Percentiles rank a stretch among this genome's conserved stretches.
These are phyloP conservation scores for Ericerus pela DNA, from an alignment of 1,140 invertebrate species.

Conservation along the genomic window DNA sequence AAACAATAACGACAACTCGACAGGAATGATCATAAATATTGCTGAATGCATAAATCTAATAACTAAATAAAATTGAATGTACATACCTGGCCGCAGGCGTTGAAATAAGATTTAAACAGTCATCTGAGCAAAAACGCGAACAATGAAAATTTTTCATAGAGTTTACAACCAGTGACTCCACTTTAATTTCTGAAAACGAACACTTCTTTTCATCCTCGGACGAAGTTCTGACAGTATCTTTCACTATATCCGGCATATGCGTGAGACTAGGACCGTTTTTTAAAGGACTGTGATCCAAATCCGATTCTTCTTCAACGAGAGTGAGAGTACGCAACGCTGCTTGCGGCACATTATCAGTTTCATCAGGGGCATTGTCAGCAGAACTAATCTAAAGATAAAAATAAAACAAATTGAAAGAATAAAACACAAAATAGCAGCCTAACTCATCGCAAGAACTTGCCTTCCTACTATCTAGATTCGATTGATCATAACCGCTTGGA, in stretches of 20 bases:
- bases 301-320: not conserved
- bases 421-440: not conserved
- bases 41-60: too few relatives aligned
- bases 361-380: not conserved
- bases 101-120: not conserved
- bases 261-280: not conserved
- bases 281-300: not conserved
- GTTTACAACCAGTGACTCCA: not conserved
- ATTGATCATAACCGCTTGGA: too few relatives aligned
- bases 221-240: not conserved
- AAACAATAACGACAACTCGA: too few relatives aligned
- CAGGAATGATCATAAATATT: too few relatives aligned
- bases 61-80: too few relatives aligned
- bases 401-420: not conserved
- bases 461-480: too few relatives aligned
- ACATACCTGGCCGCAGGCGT: too few relatives aligned
- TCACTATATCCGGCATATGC: constrained; percentile 15
- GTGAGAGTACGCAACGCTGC: not conserved
- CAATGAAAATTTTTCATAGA: not conserved
- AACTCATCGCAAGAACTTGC: not conserved
- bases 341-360: not conserved
- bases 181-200: not conserved
- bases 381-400: not conserved
- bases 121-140: not conserved
- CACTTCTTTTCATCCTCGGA: not conserved